A percentile compares a stretch with the other conserved stretches of the same genome.
phyloP scores from a whole-genome alignment of 2,888 invertebrate species.

The Acheta domesticus region DNA sequence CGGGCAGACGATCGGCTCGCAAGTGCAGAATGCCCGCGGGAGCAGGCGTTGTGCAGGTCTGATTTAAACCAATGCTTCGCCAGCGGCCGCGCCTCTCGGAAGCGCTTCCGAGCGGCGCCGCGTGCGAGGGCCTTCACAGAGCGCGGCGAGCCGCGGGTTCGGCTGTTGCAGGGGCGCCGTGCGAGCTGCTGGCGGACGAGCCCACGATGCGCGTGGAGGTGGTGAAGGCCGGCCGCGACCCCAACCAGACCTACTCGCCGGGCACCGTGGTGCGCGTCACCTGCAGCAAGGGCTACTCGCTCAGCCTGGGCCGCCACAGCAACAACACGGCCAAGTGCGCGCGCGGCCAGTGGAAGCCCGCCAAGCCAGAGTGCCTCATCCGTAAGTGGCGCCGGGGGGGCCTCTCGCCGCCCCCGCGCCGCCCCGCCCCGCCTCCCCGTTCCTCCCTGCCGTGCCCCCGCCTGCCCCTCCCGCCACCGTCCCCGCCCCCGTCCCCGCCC shows the following conservation, averaged over 20 bases:
- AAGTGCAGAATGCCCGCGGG: too few relatives aligned
- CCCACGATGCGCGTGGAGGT: conserved; percentile 67
- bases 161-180: conserved; percentile 58
- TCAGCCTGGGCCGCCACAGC: conserved; percentile 60
- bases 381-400: conserved; percentile 53
- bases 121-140: too few relatives aligned
- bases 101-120: too few relatives aligned
- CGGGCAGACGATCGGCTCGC: too few relatives aligned
- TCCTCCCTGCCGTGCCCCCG: too few relatives aligned
- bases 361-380: conserved; percentile 74
- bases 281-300: conserved; percentile 72
- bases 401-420: not conserved
- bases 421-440: not conserved
- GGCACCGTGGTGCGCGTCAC: conserved; percentile 73
- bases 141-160: conserved; percentile 47
- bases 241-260: conserved; percentile 68
- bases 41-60: too few relatives aligned
- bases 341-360: conserved; percentile 80
- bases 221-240: conserved; percentile 66
- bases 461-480: too few relatives aligned
- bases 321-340: conserved; percentile 78
- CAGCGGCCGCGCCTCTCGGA: too few relatives aligned
- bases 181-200: conserved; percentile 63
- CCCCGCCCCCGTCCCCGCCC: too few relatives aligned
- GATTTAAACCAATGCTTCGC: too few relatives aligned